A percentile compares a stretch with the other conserved stretches of the same genome.
phyloP scores from a whole-genome alignment of 2,797 vertebrate species.

The Galagoides demidoff region DNA sequence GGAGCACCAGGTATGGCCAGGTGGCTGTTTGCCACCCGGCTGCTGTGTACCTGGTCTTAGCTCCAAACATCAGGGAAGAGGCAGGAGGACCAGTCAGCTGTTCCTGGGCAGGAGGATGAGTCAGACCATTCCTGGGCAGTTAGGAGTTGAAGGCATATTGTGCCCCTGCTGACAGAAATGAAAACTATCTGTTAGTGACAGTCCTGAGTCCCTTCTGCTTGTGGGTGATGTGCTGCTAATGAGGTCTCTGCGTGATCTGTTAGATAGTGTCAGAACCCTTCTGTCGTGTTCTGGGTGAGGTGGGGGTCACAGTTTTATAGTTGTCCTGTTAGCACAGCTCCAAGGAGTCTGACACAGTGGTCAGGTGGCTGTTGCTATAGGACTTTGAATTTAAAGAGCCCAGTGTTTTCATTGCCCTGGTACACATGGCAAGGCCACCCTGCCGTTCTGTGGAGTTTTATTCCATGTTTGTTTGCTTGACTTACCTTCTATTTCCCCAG shows the following conservation, averaged over 20 bases:
- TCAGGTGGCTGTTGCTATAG: neutral
- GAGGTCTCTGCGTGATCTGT: neutral
- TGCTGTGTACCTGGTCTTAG: neutral
- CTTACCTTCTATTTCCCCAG: neutral
- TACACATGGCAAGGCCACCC: neutral
- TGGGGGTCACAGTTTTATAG: neutral
- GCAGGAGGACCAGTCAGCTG: neutral
- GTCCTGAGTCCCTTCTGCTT: neutral
- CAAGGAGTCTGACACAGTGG: neutral
- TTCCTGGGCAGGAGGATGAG: neutral
- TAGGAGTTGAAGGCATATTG: neutral
- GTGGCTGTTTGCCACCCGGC: no score
- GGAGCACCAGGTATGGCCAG: accelerated
- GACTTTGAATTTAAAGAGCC: neutral
- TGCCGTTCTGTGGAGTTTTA: neutral
- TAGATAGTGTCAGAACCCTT: neutral
- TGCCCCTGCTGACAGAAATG: neutral
- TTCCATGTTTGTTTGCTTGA: neutral
- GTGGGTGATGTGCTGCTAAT: neutral
- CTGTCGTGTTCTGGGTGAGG: neutral
- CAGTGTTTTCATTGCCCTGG: neutral
- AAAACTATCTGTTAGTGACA: neutral
- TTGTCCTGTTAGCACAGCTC: neutral
- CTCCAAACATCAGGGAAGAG: neutral
- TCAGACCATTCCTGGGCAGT: neutral